phyloP scores from a whole-genome alignment of 2,113 vertebrate species.

The Cranoglanis bouderius region DNA sequence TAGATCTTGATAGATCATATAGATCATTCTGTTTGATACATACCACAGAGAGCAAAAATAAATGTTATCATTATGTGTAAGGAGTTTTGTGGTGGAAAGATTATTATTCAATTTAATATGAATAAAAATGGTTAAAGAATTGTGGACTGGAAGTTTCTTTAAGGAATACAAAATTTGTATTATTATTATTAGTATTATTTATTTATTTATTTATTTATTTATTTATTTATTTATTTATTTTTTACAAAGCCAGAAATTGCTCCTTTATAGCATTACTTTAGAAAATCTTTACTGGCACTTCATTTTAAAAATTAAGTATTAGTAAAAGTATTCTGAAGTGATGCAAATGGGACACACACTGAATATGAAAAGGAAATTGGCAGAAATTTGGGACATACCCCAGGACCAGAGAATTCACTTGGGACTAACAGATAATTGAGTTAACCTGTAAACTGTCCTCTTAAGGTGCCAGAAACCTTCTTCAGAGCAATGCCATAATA shows the following conservation, averaged over 20 bases:
- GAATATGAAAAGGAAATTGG: neutral
- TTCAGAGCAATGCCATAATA: neutral
- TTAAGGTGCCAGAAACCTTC: neutral
- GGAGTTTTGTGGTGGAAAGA: neutral
- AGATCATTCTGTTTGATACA: neutral
- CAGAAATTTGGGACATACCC: neutral
- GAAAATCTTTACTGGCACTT: neutral
- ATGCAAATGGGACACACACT: neutral
- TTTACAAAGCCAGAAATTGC: neutral
- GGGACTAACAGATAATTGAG: neutral
- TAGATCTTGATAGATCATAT: no score
- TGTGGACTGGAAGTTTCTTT: neutral
- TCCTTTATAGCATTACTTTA: neutral
- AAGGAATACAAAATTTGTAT: neutral
- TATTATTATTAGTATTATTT: neutral
- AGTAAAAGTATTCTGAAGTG: neutral
- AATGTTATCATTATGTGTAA: neutral
- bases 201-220: neutral
- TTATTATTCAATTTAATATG: neutral
- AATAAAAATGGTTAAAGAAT: neutral
- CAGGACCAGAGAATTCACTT: neutral
- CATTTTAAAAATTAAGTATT: neutral
- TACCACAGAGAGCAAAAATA: neutral
- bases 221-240: neutral
- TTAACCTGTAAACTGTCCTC: neutral